A percentile compares a stretch with the other conserved stretches of the same genome.
Evolutionary conservation across 2,113 vertebrate species (phyloP).

Genomic region (Carettochelys insculpta): DNA sequence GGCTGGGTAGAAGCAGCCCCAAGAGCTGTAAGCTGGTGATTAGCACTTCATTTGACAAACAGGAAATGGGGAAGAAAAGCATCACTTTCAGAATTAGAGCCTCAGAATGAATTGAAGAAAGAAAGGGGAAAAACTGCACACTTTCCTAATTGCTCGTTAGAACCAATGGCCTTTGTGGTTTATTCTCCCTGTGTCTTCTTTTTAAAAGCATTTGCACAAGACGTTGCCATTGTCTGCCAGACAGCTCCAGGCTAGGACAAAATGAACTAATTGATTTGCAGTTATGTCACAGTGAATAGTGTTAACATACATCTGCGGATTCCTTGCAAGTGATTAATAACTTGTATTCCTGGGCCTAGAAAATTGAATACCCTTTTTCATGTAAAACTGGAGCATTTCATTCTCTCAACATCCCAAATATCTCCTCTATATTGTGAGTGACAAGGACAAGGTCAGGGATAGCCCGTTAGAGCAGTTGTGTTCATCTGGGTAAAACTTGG

Average conservation of each 20-base stretch:
- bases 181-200: constrained; percentile 71
- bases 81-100: constrained; percentile 71
- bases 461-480: background rate
- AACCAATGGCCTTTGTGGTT: constrained; percentile 73
- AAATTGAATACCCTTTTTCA: constrained; percentile 71
- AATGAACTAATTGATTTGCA: constrained; percentile 77
- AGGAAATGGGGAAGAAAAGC: constrained; percentile 76
- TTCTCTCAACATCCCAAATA: constrained; percentile 69
- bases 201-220: constrained; percentile 71
- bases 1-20: constrained; percentile 32
- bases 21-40: constrained; percentile 65
- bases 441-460: constrained; percentile 63
- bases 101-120: constrained; percentile 70
- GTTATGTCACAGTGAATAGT: constrained; percentile 69
- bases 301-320: constrained; percentile 71
- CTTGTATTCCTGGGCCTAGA: constrained; percentile 68
- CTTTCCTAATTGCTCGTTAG: constrained; percentile 81
- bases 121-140: constrained; percentile 73
- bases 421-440: constrained; percentile 59
- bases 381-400: constrained; percentile 70
- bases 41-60: constrained; percentile 78
- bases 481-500: constrained; percentile 11
- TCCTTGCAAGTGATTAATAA: constrained; percentile 76
- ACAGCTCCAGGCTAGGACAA: constrained; percentile 75
- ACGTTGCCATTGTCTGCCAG: constrained; percentile 72